These are phyloP conservation scores for Drosophila helvetica DNA, from an alignment of 2,888 invertebrate species.

Conservation along the genomic window DNA sequence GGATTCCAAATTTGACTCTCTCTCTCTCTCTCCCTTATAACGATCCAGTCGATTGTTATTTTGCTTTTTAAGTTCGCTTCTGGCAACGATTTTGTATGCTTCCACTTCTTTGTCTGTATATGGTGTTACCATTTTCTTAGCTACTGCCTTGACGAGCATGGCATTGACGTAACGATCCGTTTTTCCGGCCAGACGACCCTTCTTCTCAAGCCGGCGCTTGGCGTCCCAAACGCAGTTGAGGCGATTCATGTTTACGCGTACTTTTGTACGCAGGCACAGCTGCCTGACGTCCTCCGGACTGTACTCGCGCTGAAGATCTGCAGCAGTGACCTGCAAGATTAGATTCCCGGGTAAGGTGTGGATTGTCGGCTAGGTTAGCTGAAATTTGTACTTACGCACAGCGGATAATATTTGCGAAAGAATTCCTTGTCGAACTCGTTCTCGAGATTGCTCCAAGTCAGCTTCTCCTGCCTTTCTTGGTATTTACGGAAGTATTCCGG, in stretches of 20 bases:
- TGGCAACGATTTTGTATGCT: slow-evolving; percentile 18
- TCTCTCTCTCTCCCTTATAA: slow-evolving; percentile 7
- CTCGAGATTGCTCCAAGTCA: not conserved
- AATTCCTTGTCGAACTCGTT: slow-evolving; percentile 14
- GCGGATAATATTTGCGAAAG: slow-evolving; percentile 7
- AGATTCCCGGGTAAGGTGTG: too few species aligned
- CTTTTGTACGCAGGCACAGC: slow-evolving; percentile 57
- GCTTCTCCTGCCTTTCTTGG: slow-evolving; percentile 30
- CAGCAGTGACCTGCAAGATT: slow-evolving; percentile 40
- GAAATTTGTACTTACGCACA: slow-evolving; percentile 34
- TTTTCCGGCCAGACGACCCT: slow-evolving; percentile 45
- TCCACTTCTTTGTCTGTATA: slow-evolving; percentile 32
- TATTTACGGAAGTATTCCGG: slow-evolving; percentile 4
- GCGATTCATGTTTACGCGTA: slow-evolving; percentile 47
- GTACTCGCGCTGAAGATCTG: slow-evolving; percentile 52
- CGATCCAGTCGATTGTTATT: slow-evolving; percentile 51
- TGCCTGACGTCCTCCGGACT: slow-evolving; percentile 29
- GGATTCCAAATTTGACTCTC: too few species aligned
- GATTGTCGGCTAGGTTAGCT: not conserved
- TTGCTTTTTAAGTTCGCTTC: slow-evolving; percentile 46
- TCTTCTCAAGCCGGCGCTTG: slow-evolving; percentile 43
- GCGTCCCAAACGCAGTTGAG: slow-evolving; percentile 59
- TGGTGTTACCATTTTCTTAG: slow-evolving; percentile 50
- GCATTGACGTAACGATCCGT: slow-evolving; percentile 49
- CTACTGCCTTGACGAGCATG: slow-evolving; percentile 55